phyloP scores from a whole-genome alignment of 2,888 invertebrate species.

The Philhelius pedissequus region DNA sequence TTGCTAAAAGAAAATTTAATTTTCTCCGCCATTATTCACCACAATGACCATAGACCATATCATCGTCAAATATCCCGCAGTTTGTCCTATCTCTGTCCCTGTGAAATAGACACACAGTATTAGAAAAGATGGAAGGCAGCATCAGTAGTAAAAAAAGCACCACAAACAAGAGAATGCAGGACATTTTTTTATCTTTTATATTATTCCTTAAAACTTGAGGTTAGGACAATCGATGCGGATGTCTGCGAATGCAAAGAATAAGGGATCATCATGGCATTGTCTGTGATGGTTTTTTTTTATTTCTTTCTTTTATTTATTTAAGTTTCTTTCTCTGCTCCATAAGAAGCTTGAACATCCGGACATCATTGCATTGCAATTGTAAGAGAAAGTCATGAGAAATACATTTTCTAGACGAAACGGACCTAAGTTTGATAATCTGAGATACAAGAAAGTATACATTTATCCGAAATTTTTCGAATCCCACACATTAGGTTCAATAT shows the following conservation, averaged over 20 bases:
- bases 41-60: slow-evolving; percentile 40
- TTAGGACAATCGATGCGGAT: slow-evolving; percentile 50
- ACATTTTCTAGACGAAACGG: slow-evolving; percentile 30
- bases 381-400: slow-evolving; percentile 28
- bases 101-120: not conserved
- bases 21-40: slow-evolving; percentile 57
- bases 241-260: slow-evolving; percentile 37
- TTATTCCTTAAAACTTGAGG: slow-evolving; percentile 17
- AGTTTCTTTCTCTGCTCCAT: slow-evolving; percentile 17
- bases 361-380: slow-evolving; percentile 49
- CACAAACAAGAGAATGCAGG: not conserved
- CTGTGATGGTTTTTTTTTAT: not conserved
- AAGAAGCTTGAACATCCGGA: slow-evolving; percentile 34
- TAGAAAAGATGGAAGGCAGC: not conserved
- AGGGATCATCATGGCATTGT: slow-evolving; percentile 55
- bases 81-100: not conserved
- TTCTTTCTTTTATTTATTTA: not conserved
- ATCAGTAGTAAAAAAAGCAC: not conserved
- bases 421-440: not conserved
- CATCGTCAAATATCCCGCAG: slow-evolving; percentile 12
- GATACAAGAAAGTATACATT: not conserved
- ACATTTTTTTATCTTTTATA: slow-evolving; percentile 28
- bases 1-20: slow-evolving; percentile 53
- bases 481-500: too few species aligned
- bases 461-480: too few species aligned